Percentiles rank a stretch among this genome's conserved stretches.
These are phyloP conservation scores for Dascillus cervinus DNA, from an alignment of 2,888 invertebrate species.

Conservation along the genomic window DNA sequence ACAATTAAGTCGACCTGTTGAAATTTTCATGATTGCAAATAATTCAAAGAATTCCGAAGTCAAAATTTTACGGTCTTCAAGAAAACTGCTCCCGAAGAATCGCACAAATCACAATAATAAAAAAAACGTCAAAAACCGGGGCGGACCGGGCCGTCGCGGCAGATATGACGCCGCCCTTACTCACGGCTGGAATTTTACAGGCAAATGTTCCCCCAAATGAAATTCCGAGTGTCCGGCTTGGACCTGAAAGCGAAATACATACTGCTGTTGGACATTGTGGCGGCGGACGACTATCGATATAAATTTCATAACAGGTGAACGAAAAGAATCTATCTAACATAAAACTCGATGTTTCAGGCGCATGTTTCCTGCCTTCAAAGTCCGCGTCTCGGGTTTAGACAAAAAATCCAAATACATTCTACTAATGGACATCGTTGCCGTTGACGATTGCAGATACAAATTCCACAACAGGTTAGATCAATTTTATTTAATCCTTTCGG, in stretches of 20 bases:
- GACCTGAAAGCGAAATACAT: conserved; percentile 99
- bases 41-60: too few relatives aligned
- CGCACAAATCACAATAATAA: too few relatives aligned
- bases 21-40: too few relatives aligned
- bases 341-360: conserved; percentile 65
- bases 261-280: conserved; percentile 96
- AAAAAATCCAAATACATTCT: conserved; percentile 96
- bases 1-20: too few relatives aligned
- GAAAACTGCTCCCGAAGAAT: too few relatives aligned
- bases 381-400: conserved; percentile 92
- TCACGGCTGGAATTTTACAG: too few relatives aligned
- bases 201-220: conserved; percentile 99
- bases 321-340: conserved; percentile 10
- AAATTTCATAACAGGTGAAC: conserved; percentile 91
- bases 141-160: too few relatives aligned
- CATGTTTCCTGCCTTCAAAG: conserved; percentile 98
- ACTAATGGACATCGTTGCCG: conserved; percentile 94
- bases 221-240: conserved; percentile 95
- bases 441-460: conserved; percentile 93
- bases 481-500: conserved; percentile 20
- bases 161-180: too few relatives aligned
- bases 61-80: too few relatives aligned
- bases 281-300: conserved; percentile 97
- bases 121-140: too few relatives aligned
- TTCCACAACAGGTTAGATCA: conserved; percentile 79